Conservation (phyloP, 37 sponge, comb jelly and placozoan genomes). For the Mnemiopsis leidyi region DNA sequence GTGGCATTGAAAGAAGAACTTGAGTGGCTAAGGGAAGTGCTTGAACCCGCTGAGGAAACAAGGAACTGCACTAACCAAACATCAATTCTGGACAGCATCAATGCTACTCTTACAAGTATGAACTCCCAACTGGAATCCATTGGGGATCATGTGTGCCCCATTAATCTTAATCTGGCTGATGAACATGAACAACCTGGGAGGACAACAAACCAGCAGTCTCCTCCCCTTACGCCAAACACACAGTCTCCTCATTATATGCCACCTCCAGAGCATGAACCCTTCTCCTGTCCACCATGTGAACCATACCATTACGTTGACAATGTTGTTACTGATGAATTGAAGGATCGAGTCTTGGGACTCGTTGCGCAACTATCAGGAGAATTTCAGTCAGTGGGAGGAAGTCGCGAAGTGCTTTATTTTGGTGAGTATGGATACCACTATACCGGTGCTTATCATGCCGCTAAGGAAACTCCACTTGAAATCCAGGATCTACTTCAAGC, state of each 20-base stretch:
- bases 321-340: not conserved
- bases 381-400: not conserved
- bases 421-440: not conserved
- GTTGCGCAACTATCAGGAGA: not conserved
- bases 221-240: not conserved
- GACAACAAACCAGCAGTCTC: not conserved
- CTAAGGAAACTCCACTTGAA: not conserved
- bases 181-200: not conserved
- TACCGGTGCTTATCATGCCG: not conserved
- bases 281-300: not conserved
- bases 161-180: not conserved
- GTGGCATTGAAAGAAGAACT: not conserved
- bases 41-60: too few relatives aligned
- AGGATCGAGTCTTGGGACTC: not conserved
- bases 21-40: too few relatives aligned
- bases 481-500: not conserved
- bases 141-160: not conserved
- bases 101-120: not conserved
- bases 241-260: not conserved
- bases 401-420: not conserved
- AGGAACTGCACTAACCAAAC: not conserved
- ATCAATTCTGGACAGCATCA: not conserved
- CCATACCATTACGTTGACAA: not conserved
- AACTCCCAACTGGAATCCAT: not conserved
- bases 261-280: not conserved